Conservation (phyloP, 2,113 vertebrate genomes). For the Felis chaus region DNA sequence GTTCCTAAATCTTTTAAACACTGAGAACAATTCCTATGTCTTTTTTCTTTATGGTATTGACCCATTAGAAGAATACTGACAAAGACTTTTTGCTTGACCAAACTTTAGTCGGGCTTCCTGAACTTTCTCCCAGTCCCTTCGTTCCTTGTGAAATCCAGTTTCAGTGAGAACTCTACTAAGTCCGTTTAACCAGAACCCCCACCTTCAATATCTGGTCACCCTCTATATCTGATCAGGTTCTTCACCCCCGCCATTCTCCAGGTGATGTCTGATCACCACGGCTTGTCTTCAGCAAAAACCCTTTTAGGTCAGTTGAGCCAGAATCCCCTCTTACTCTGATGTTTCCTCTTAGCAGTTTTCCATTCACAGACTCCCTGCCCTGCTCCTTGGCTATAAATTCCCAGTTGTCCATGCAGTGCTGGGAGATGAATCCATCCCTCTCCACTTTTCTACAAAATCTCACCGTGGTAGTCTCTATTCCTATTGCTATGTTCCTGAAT, state of each 20-base stretch:
- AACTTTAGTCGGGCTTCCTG: background rate
- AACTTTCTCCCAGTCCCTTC: background rate
- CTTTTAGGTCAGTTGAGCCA: background rate
- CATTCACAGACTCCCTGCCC: too few species aligned
- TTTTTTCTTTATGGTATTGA: background rate
- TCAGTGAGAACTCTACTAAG: background rate
- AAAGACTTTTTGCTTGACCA: background rate
- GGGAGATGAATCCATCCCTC: background rate
- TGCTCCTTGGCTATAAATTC: background rate
- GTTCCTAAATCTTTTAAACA: background rate
- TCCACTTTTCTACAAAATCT: background rate
- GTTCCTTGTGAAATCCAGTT: background rate
- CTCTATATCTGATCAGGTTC: background rate
- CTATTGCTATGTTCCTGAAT: background rate
- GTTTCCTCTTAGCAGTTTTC: background rate
- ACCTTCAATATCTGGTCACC: background rate
- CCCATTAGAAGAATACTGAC: background rate
- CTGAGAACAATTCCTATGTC: background rate
- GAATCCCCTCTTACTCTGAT: background rate
- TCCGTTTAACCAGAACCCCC: background rate
- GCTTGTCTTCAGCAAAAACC: background rate
- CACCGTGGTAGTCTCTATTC: background rate
- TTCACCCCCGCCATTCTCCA: background rate
- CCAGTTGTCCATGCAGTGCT: background rate
- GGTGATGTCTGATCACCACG: background rate